Evolutionary conservation across 2,888 invertebrate species (phyloP).

Genomic region (Onchidella celtica): DNA sequence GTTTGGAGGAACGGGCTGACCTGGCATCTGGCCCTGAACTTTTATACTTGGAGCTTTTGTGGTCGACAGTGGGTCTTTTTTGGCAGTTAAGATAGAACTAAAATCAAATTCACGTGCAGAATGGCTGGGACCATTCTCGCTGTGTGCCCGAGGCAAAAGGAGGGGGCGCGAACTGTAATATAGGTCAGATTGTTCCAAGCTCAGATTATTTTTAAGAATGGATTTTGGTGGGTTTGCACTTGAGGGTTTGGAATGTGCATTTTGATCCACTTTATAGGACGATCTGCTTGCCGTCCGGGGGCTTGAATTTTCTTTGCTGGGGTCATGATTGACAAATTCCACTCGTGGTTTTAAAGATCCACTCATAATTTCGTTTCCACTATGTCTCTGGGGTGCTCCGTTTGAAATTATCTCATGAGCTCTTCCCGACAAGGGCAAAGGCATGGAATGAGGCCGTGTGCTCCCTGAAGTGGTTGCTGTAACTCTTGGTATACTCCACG

Average conservation of each 20-base stretch:
- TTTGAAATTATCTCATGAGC: not conserved
- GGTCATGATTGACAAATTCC: no score
- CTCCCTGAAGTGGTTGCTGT: not conserved
- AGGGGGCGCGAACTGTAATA: conserved; percentile 2
- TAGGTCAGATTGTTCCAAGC: not conserved
- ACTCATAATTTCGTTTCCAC: not conserved
- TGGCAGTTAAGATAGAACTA: not conserved
- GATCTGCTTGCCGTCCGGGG: not conserved
- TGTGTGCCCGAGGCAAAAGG: not conserved
- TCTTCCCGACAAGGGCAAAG: not conserved
- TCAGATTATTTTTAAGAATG: conserved; percentile 18
- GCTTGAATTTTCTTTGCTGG: no score
- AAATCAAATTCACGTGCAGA: conserved; percentile 7
- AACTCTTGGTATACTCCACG: not conserved
- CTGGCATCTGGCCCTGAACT: not conserved
- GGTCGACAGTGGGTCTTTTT: not conserved
- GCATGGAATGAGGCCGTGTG: not conserved
- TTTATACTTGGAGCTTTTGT: not conserved
- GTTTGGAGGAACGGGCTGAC: not conserved
- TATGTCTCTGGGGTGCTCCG: no score
- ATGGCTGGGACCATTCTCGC: not conserved
- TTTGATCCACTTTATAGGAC: not conserved
- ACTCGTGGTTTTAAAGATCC: not conserved
- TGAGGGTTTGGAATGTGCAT: not conserved
- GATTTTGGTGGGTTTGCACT: conserved; percentile 17